Conservation (phyloP, 2,113 vertebrate species). For the Serinus canaria region DNA sequence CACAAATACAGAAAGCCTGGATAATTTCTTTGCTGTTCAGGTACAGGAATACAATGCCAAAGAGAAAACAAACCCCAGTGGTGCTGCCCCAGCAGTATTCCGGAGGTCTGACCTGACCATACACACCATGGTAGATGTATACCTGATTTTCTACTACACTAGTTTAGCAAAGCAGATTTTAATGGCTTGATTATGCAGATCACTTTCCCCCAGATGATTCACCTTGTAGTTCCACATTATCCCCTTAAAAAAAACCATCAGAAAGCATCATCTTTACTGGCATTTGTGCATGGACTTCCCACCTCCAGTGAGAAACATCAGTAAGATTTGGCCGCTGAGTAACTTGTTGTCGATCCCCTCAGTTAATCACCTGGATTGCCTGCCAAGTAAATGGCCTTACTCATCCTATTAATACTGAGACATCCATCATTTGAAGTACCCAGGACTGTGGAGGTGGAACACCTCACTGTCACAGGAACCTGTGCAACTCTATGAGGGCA, state of each 20-base stretch:
- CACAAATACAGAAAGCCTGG: not conserved
- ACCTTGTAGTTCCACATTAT: not conserved
- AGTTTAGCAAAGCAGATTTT: not conserved
- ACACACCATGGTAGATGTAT: not conserved
- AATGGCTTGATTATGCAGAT: not conserved
- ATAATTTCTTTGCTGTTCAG: not conserved
- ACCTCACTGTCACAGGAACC: not conserved
- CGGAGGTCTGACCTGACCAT: not conserved
- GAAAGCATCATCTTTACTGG: not conserved
- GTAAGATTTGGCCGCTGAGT: not conserved
- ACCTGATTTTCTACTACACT: not conserved
- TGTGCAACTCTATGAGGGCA: not conserved
- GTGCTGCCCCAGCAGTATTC: not conserved
- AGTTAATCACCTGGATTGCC: not conserved
- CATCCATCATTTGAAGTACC: not conserved
- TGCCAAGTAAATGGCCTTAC: not conserved
- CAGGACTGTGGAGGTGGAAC: not conserved
- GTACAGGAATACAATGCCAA: not conserved
- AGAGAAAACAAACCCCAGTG: fast-evolving
- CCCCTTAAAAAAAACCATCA: not conserved
- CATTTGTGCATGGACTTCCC: not conserved
- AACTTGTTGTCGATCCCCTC: not conserved
- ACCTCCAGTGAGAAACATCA: not conserved
- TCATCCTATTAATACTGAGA: not conserved
- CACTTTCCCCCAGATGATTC: not conserved